These are phyloP conservation scores for Phainopepla nitens DNA, from an alignment of 2,113 vertebrate genomes.

Conservation along the genomic window DNA sequence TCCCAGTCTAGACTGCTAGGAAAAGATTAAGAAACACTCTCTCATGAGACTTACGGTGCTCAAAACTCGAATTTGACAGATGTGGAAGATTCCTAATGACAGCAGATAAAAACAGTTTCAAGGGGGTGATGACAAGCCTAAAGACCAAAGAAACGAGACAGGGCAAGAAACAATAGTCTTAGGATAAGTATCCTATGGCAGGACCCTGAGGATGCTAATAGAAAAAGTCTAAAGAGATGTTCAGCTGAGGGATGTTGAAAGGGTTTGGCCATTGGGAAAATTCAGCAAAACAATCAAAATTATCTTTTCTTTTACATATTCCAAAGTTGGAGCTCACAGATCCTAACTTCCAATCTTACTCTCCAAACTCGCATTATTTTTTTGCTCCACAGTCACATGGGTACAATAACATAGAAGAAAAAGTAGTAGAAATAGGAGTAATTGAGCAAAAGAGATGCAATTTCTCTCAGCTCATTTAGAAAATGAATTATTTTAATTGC, in stretches of 20 bases:
- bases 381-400: background rate
- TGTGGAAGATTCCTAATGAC: background rate
- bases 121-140: background rate
- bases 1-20: background rate
- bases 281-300: background rate
- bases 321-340: background rate
- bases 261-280: background rate
- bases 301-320: background rate
- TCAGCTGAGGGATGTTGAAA: background rate
- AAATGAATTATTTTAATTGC: slow-evolving; percentile 45
- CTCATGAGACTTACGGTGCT: background rate
- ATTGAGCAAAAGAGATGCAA: slow-evolving; percentile 48
- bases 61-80: background rate
- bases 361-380: background rate
- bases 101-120: background rate
- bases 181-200: background rate
- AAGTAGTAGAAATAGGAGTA: background rate
- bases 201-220: background rate
- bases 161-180: background rate
- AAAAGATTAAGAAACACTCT: background rate
- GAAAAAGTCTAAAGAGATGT: background rate
- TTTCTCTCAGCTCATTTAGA: slow-evolving; percentile 23
- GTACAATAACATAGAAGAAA: background rate
- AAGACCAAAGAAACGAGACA: background rate
- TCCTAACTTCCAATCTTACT: background rate